A percentile compares a stretch with the other conserved stretches of the same genome.
phyloP scores from a whole-genome alignment of 2,797 vertebrate genomes.

The Gobionotothen gibberifrons region DNA sequence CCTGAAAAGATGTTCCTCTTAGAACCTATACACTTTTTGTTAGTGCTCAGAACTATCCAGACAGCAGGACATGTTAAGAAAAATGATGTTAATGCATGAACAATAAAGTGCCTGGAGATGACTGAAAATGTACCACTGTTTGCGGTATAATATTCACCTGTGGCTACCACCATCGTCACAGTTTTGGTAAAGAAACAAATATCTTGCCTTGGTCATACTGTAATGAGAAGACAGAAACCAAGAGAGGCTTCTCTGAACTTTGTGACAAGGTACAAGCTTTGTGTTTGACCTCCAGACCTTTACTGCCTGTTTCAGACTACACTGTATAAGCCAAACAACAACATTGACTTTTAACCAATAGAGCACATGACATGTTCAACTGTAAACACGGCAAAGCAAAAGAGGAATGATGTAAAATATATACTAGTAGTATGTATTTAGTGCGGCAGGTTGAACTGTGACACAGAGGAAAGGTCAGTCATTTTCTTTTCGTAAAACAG shows the following conservation, averaged over 20 bases:
- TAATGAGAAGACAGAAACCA: constrained; percentile 28
- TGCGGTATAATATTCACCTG: constrained; percentile 79
- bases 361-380: too few species aligned
- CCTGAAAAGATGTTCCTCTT: constrained; percentile 7
- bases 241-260: background rate
- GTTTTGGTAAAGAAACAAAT: constrained; percentile 78
- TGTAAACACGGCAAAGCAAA: too few species aligned
- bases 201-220: constrained; percentile 58
- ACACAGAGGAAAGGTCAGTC: too few species aligned
- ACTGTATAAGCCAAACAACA: too few species aligned
- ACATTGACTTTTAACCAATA: too few species aligned
- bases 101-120: constrained; percentile 45
- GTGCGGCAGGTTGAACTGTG: too few species aligned
- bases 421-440: too few species aligned
- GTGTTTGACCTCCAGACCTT: background rate
- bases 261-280: background rate
- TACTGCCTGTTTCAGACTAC: background rate
- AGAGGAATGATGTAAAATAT: too few species aligned
- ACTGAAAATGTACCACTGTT: constrained; percentile 77
- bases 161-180: constrained; percentile 53
- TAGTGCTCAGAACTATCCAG: background rate
- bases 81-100: background rate
- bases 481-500: background rate
- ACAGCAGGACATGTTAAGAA: background rate
- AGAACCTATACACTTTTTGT: background rate